These are phyloP conservation scores for Gephyroberyx darwinii DNA, from an alignment of 2,797 vertebrate species.

Conservation along the genomic window DNA sequence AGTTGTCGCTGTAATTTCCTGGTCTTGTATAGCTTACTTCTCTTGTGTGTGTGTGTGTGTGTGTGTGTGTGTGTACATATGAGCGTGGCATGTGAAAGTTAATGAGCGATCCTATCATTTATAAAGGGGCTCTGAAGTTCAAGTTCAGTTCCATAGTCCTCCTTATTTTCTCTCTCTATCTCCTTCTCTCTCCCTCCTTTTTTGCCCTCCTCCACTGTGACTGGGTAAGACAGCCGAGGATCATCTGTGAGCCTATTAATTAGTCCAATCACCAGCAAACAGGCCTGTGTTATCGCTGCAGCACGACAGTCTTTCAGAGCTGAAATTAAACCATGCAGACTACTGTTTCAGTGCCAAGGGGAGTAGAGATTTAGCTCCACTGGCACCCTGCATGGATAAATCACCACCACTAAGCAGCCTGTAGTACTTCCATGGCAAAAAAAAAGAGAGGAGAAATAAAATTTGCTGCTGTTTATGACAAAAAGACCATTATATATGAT, in stretches of 20 bases:
- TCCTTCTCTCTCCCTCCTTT: not conserved
- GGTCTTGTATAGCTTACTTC: conserved; percentile 14
- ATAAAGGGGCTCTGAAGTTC: conserved; percentile 41
- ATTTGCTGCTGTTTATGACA: conserved; percentile 66
- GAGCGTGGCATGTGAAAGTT: conserved; percentile 24
- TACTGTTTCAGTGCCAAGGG: conserved; percentile 73
- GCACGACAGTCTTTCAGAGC: conserved; percentile 75
- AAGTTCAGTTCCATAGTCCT: conserved; percentile 50
- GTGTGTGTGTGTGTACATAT: conserved; percentile 1
- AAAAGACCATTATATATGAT: conserved; percentile 62
- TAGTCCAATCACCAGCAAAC: conserved; percentile 79
- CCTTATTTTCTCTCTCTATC: conserved; percentile 41
- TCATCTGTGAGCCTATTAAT: conserved; percentile 79
- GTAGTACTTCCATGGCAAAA: conserved; percentile 52
- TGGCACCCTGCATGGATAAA: conserved; percentile 75
- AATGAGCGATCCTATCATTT: conserved; percentile 25
- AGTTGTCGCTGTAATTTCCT: conserved; percentile 32
- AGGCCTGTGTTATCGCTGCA: conserved; percentile 71
- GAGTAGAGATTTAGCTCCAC: conserved; percentile 75
- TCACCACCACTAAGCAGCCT: conserved; percentile 74
- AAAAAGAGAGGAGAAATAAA: conserved; percentile 58
- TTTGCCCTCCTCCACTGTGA: conserved; percentile 45
- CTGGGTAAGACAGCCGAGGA: conserved; percentile 62
- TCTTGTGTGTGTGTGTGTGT: conserved; percentile 3
- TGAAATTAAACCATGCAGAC: conserved; percentile 79